Evolutionary conservation across 1,140 invertebrate genomes (phyloP).

Genomic region (Drosophila repleta): DNA sequence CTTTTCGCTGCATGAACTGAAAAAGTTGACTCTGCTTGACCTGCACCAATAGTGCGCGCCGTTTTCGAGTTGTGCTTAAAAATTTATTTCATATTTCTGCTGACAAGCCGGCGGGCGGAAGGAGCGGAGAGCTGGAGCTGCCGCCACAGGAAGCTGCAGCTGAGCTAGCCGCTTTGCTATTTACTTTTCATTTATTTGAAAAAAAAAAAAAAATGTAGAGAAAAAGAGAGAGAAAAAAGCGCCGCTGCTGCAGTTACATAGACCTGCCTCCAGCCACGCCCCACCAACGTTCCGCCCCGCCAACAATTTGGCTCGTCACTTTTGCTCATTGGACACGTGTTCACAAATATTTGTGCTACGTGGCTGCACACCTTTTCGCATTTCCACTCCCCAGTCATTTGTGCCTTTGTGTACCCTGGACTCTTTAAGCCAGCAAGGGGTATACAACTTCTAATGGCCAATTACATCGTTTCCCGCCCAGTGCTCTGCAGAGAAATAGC

Average conservation of each 20-base stretch:
- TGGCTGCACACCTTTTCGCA: slow-evolving; percentile 65
- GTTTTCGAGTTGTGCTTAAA: slow-evolving; percentile 31
- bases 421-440: not conserved
- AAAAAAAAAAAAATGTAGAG: not conserved
- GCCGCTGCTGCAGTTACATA: slow-evolving; percentile 42
- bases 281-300: not conserved
- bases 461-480: not conserved
- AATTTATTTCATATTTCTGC: slow-evolving; percentile 68
- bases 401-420: slow-evolving; percentile 26
- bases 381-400: slow-evolving; percentile 5
- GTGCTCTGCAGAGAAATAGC: not conserved
- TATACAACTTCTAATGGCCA: not conserved
- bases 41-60: slow-evolving; percentile 34
- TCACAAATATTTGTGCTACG: slow-evolving; percentile 79
- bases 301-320: slow-evolving; percentile 54
- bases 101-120: slow-evolving; percentile 13
- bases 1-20: slow-evolving; percentile 20
- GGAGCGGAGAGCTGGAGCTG: not conserved
- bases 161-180: slow-evolving; percentile 59
- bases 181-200: slow-evolving; percentile 79
- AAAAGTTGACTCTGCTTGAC: slow-evolving; percentile 44
- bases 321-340: slow-evolving; percentile 76
- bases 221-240: slow-evolving; percentile 34
- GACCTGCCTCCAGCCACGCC: slow-evolving; percentile 25
- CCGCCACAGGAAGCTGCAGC: slow-evolving; percentile 18